These are phyloP conservation scores for Tinamus guttatus DNA, from an alignment of 2,113 vertebrate species.

Conservation along the genomic window DNA sequence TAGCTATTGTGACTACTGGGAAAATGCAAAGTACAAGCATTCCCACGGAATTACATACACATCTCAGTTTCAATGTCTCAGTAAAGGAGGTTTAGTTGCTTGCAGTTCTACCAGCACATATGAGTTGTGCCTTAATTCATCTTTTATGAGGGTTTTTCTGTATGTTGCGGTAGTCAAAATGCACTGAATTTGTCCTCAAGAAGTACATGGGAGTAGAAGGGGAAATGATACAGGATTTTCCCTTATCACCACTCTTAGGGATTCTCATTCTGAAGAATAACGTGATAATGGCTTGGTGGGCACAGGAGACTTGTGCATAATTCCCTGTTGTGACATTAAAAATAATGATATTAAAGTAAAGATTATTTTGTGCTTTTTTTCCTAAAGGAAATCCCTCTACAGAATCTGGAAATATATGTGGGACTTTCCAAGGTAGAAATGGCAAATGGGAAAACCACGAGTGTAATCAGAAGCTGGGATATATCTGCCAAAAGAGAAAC, in stretches of 20 bases:
- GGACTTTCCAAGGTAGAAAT: conserved; percentile 84
- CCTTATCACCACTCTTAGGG: background rate
- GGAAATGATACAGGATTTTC: background rate
- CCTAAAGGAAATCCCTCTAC: conserved; percentile 86
- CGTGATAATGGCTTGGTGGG: fast-evolving
- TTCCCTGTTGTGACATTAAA: background rate
- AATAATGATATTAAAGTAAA: background rate
- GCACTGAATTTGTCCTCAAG: background rate
- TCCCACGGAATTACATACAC: fast-evolving
- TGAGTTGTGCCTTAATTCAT: background rate
- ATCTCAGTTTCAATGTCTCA: background rate
- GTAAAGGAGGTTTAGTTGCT: background rate
- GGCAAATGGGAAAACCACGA: conserved; percentile 89
- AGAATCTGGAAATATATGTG: conserved; percentile 87
- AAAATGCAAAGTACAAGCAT: background rate
- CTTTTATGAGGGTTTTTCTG: background rate
- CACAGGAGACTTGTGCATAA: background rate
- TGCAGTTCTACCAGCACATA: background rate
- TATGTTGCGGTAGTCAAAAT: background rate
- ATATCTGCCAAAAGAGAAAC: conserved; percentile 92
- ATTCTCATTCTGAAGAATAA: background rate
- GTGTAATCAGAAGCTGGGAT: conserved; percentile 88
- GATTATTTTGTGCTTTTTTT: background rate
- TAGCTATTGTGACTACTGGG: background rate
- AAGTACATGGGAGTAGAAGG: background rate